Evolutionary conservation across 2,113 vertebrate genomes (phyloP).

Genomic region (Bubalus kerabau): DNA sequence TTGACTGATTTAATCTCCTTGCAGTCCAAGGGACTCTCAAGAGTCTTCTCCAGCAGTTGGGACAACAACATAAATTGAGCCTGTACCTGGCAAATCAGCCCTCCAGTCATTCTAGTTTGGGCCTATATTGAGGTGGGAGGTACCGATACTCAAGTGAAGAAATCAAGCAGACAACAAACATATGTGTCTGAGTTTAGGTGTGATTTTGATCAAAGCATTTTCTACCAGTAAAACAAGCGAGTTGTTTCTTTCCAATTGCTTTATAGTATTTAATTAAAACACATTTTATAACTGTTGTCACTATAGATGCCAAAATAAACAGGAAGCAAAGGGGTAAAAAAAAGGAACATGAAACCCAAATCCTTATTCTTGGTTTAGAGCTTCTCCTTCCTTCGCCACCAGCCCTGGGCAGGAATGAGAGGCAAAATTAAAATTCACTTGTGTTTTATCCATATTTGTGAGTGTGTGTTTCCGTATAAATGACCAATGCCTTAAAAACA

Average conservation of each 20-base stretch:
- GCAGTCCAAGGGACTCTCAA: neutral
- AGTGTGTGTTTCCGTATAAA: neutral
- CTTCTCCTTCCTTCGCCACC: neutral
- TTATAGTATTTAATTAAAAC: neutral
- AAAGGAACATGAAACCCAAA: neutral
- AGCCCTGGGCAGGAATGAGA: neutral
- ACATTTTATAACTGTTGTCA: neutral
- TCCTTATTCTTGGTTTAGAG: neutral
- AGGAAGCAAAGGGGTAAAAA: neutral
- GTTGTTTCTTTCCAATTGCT: neutral
- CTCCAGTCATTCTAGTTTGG: neutral
- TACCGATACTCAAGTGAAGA: neutral
- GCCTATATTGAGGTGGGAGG: neutral
- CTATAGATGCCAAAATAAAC: neutral
- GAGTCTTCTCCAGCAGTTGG: neutral
- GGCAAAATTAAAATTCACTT: neutral
- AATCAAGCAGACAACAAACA: neutral
- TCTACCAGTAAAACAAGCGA: neutral
- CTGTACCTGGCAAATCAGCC: neutral
- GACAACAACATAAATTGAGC: neutral
- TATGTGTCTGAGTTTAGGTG: neutral
- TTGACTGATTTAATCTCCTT: neutral
- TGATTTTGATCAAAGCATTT: slow-evolving; percentile 11
- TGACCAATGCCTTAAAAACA: neutral
- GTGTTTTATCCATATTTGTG: neutral